Base-by-base conservation (phyloP, 1,140 invertebrate genomes). In the Chironomus tepperi region DNA sequence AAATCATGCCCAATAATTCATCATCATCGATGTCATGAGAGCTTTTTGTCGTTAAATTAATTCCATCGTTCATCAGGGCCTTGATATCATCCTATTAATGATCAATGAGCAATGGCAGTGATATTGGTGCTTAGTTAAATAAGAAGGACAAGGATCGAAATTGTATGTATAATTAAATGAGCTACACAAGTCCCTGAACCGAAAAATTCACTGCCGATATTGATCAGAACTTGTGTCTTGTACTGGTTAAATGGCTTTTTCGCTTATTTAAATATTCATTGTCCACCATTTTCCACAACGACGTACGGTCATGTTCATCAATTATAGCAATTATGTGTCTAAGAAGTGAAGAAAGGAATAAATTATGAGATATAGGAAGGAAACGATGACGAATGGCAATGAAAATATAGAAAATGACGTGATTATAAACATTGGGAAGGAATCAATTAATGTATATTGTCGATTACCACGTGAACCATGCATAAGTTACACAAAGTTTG, bases 191-290 rank as follows among this genome's bases (percentile, higher is more conserved):
- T 5, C 24, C 24, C 24, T 34, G 24, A 34, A 75, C 6, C 64
- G 64, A 65, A n/a, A 65, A 65, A 6, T 65, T n/a, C 64, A n/a
- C 12, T 34, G 70, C 12, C 18, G 73, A n/a, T 18, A 75, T 42
- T 34, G 21, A 73, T 34, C 42, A 42, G 12, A 15, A 73, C 18
- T 73, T 42, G 12, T 24, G 72, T 12, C 12, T 34, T 73, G 21
- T 73, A 73, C 9, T 42, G 42, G 34, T 16, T 43, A 43, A 43
- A 43, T 42, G 43, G 73, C 34, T 74, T 34, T 43, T 42, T 34
- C 43, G 34, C 34, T 42, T 42, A 42, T 9, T 74, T 42, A 42
- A 34, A 42, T 19, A 74, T 42, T 42, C 42, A 74, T 34, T 43
- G 24, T 6, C 73, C 34, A n/a, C 34, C n/a, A 67, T 65, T 16